Evolutionary conservation across 2,797 vertebrate genomes (phyloP).

Genomic region (Tolypeutes matacus): DNA sequence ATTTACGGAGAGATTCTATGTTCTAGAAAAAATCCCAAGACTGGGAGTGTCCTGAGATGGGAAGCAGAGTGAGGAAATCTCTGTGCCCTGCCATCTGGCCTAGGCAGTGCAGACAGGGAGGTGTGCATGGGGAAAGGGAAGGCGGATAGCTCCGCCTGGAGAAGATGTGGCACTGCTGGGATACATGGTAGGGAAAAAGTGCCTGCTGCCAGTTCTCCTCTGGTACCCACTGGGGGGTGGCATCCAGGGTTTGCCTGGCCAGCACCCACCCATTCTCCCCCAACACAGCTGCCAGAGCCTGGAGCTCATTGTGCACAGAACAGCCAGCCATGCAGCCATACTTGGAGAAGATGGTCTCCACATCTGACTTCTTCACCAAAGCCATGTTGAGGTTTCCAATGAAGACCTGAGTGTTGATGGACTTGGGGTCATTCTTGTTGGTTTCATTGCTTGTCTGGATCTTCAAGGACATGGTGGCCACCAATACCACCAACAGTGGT

Average conservation of each 20-base stretch:
- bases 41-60: conserved; percentile 75
- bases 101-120: conserved; percentile 76
- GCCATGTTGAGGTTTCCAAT: conserved; percentile 97
- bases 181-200: conserved; percentile 81
- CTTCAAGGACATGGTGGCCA: conserved; percentile 94
- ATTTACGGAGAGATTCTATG: too few relatives aligned
- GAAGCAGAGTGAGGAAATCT: conserved; percentile 63
- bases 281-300: conserved; percentile 94
- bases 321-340: conserved; percentile 96
- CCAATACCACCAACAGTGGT: not conserved
- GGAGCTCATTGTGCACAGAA: conserved; percentile 95
- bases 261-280: conserved; percentile 95
- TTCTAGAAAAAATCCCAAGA: conserved; percentile 72
- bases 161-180: conserved; percentile 79
- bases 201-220: conserved; percentile 86
- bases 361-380: conserved; percentile 95
- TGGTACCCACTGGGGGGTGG: conserved; percentile 84
- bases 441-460: conserved; percentile 97
- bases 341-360: conserved; percentile 96
- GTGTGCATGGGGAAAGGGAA: conserved; percentile 52
- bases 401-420: conserved; percentile 97
- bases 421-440: conserved; percentile 98
- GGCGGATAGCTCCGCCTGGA: conserved; percentile 76
- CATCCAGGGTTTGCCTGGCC: conserved; percentile 92
- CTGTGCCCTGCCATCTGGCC: conserved; percentile 69